Conservation (phyloP, 2,888 invertebrate genomes). For the Nomada ruficornis region DNA sequence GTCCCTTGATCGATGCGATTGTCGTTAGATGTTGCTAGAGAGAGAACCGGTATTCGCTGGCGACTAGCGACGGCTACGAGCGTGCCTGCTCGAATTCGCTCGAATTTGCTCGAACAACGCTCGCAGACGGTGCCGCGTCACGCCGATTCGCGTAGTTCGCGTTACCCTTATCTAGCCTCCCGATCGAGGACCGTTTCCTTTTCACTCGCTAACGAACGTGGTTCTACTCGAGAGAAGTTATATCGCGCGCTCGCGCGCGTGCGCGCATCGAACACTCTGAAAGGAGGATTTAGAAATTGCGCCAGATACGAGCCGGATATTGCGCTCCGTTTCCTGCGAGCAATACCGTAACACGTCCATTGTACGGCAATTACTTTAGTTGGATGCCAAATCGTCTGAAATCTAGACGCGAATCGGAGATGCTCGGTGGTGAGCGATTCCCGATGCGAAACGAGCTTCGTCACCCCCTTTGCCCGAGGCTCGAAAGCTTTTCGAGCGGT, state of each 20-base stretch:
- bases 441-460: background rate
- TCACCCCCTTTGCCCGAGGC: background rate
- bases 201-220: constrained; percentile 44
- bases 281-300: constrained; percentile 62
- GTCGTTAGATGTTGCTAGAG: constrained; percentile 81
- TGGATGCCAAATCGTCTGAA: constrained; percentile 43
- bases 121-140: background rate
- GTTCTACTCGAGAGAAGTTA: constrained; percentile 55
- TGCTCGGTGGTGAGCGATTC: background rate
- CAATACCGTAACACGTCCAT: constrained; percentile 59
- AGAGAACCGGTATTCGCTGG: constrained; percentile 80
- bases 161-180: constrained; percentile 32
- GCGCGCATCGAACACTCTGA: constrained; percentile 25
- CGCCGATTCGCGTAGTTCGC: background rate
- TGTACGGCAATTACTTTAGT: constrained; percentile 49
- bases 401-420: constrained; percentile 30
- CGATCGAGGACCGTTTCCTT: constrained; percentile 40
- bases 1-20: constrained; percentile 83
- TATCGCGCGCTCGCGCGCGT: constrained; percentile 29
- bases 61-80: constrained; percentile 72
- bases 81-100: constrained; percentile 3
- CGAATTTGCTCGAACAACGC: constrained; percentile 17
- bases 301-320: constrained; percentile 56
- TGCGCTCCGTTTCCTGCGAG: constrained; percentile 63
- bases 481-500: background rate